Conservation (phyloP, 92 coral and sea anemone genomes). For the Umimayanthus chanpuru region DNA sequence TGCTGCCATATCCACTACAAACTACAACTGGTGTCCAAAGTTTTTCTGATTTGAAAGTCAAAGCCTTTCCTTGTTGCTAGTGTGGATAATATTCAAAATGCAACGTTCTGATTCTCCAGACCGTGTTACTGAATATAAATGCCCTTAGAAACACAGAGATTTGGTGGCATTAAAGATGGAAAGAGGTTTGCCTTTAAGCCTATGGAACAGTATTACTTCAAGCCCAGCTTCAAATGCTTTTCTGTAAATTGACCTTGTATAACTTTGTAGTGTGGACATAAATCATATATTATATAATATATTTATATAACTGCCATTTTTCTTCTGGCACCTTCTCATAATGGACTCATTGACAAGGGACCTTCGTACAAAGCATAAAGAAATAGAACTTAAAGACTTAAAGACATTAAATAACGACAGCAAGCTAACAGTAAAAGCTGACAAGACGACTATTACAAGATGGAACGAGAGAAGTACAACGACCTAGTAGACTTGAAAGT, state of each 20-base stretch:
- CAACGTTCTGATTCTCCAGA: slow-evolving; percentile 58
- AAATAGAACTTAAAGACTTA: slow-evolving; percentile 51
- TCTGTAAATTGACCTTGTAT: slow-evolving; percentile 48
- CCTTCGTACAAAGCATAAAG: slow-evolving; percentile 62
- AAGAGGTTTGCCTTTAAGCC: slow-evolving; percentile 59
- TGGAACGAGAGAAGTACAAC: too few species aligned
- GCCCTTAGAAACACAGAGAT: slow-evolving; percentile 78
- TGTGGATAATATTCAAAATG: slow-evolving; percentile 67
- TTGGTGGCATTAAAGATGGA: slow-evolving; percentile 66
- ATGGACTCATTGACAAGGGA: slow-evolving; percentile 81
- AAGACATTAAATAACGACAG: slow-evolving; percentile 31
- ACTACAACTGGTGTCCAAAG: slow-evolving; percentile 65
- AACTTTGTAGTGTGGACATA: slow-evolving; percentile 68
- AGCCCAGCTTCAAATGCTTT: slow-evolving; percentile 76
- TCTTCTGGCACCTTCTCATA: slow-evolving; percentile 62
- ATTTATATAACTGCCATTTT: slow-evolving; percentile 19
- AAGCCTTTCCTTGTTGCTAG: slow-evolving; percentile 81
- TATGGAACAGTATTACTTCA: slow-evolving; percentile 63
- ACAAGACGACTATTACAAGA: too few species aligned
- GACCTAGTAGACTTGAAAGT: too few species aligned
- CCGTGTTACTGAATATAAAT: slow-evolving; percentile 68
- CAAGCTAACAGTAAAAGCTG: too few species aligned
- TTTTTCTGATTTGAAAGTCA: slow-evolving; percentile 65
- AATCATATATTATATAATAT: too few species aligned
- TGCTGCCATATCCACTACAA: slow-evolving; percentile 70